Evolutionary conservation across 2,888 invertebrate species (phyloP).

Genomic region (Spicauda simplicius): DNA sequence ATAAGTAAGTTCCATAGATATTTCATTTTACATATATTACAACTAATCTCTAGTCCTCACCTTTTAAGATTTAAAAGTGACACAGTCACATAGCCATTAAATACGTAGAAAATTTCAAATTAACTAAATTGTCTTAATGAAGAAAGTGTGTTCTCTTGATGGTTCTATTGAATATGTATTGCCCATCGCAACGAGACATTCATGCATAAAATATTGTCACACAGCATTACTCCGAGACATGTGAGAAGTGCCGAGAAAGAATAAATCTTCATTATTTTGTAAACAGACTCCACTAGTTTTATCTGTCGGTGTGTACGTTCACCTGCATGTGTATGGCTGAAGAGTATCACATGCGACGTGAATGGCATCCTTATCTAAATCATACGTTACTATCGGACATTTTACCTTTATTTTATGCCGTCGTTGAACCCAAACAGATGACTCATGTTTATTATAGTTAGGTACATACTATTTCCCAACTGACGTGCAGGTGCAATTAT

Average conservation of each 20-base stretch:
- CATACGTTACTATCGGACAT: conserved; percentile 25
- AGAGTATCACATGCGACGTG: conserved; percentile 12
- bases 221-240: conserved; percentile 1
- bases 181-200: conserved; percentile 6
- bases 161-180: neutral
- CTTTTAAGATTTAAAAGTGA: too few species aligned
- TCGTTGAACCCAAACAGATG: conserved; percentile 22
- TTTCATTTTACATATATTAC: too few species aligned
- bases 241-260: conserved; percentile 17
- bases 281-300: conserved; percentile 16
- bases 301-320: conserved; percentile 16
- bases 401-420: conserved; percentile 28
- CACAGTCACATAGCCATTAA: neutral
- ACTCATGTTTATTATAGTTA: conserved; percentile 30
- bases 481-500: conserved; percentile 33
- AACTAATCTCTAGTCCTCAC: too few species aligned
- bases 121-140: neutral
- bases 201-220: conserved; percentile 18
- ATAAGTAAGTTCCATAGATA: too few species aligned
- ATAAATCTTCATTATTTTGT: conserved; percentile 32
- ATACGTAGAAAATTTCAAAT: neutral
- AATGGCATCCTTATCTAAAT: conserved; percentile 27
- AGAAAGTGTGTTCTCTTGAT: neutral
- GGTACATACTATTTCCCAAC: conserved; percentile 18
- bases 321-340: conserved; percentile 22